These are phyloP conservation scores for Leptodactylus fuscus DNA, from an alignment of 2,113 vertebrate species.

Conservation along the genomic window DNA sequence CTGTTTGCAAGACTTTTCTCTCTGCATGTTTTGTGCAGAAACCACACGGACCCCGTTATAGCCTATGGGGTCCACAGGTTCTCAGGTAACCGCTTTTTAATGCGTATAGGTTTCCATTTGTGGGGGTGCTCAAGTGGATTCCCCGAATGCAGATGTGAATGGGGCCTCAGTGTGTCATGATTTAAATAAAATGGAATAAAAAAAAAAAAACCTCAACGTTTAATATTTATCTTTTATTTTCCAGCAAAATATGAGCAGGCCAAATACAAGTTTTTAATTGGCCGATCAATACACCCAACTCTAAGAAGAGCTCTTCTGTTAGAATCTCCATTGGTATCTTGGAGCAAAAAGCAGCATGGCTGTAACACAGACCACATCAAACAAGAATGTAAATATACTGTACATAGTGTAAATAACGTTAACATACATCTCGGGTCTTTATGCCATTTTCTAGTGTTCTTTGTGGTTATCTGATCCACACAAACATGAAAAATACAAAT, in stretches of 20 bases:
- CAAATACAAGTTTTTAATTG: neutral
- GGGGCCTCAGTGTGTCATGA: neutral
- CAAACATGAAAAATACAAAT: neutral
- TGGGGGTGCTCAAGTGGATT: no score
- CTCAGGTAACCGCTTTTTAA: no score
- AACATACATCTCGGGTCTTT: no score
- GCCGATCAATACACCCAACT: neutral
- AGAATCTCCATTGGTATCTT: neutral
- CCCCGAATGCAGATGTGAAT: no score
- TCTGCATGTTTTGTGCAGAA: no score
- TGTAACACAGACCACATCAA: neutral
- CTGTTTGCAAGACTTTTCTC: no score
- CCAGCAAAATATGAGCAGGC: neutral
- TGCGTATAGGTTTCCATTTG: no score
- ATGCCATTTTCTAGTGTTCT: neutral
- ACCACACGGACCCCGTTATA: no score
- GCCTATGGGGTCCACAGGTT: no score
- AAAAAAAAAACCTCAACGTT: neutral
- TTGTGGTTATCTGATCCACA: no score
- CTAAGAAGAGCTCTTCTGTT: neutral
- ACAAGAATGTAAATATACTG: neutral
- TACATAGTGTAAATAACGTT: constrained; percentile 13
- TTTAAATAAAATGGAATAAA: neutral
- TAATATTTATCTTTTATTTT: neutral
- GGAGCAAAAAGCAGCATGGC: neutral